Conservation (phyloP, 2,797 vertebrate species). For the Parotocinclus haroldoi region DNA sequence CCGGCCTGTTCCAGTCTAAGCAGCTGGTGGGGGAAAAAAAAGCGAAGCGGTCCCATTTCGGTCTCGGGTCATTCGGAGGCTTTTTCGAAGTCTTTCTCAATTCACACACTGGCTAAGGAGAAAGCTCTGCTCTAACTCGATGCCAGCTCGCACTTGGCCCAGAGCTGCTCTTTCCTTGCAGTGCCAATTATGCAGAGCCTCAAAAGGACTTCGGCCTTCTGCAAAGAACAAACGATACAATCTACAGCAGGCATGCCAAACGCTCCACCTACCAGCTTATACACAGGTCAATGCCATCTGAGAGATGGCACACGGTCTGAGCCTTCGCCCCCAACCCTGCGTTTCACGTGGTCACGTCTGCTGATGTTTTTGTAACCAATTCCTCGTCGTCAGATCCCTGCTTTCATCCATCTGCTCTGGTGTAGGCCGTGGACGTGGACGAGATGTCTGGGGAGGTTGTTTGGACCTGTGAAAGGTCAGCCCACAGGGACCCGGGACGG, state of each 20-base stretch:
- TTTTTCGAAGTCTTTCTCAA: constrained; percentile 38
- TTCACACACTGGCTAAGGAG: constrained; percentile 40
- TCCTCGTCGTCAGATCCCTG: constrained; percentile 23
- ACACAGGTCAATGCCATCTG: constrained; percentile 13
- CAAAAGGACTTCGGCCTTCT: constrained; percentile 46
- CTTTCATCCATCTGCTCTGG: constrained; percentile 29
- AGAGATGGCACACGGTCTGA: no score
- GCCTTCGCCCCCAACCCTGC: no score
- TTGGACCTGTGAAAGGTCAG: constrained; percentile 31
- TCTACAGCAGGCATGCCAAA: constrained; percentile 39
- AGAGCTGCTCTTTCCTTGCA: constrained; percentile 27
- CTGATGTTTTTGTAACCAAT: constrained; percentile 1
- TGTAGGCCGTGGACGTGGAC: constrained; percentile 16
- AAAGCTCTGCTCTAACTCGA: constrained; percentile 31
- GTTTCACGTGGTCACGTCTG: neutral
- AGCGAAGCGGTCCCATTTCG: constrained; percentile 24
- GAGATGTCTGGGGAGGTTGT: constrained; percentile 40
- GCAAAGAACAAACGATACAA: constrained; percentile 37
- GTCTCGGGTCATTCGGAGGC: constrained; percentile 37
- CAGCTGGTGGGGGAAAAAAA: constrained; percentile 13
- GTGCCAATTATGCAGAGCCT: constrained; percentile 37
- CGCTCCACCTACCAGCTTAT: constrained; percentile 25
- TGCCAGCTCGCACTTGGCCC: constrained; percentile 36
- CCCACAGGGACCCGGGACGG: constrained; percentile 29
- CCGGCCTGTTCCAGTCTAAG: constrained; percentile 25